These are phyloP conservation scores for Xylocampa areola DNA, from an alignment of 2,888 invertebrate genomes.

Conservation along the genomic window DNA sequence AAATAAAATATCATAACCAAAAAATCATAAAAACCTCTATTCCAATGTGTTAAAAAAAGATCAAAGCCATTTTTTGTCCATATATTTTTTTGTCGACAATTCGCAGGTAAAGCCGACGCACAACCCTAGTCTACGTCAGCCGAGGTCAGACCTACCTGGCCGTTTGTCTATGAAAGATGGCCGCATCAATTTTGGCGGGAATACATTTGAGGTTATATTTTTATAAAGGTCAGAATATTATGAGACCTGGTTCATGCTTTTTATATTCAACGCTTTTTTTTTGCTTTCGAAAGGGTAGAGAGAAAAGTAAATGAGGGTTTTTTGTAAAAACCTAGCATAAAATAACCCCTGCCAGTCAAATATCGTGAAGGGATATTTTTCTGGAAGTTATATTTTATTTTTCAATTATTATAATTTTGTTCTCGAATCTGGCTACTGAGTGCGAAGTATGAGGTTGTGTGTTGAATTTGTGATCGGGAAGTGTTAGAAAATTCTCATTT, in stretches of 20 bases:
- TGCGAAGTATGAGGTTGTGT: too few species aligned
- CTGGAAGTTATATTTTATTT: too few species aligned
- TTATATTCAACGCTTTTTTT: background rate
- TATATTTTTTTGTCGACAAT: too few species aligned
- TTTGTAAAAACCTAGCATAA: background rate
- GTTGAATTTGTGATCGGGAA: too few species aligned
- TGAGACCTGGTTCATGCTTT: constrained; percentile 2
- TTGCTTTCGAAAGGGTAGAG: background rate
- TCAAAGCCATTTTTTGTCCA: too few species aligned
- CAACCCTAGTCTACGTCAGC: background rate
- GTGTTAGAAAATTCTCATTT: too few species aligned
- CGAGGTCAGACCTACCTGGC: constrained; percentile 29
- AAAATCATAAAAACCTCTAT: background rate
- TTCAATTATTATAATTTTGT: too few species aligned
- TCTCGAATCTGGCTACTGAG: too few species aligned
- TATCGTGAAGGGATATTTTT: background rate
- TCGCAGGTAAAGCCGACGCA: background rate
- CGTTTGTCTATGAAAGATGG: constrained; percentile 57
- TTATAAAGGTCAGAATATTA: constrained; percentile 18
- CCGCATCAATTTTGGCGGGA: constrained; percentile 48
- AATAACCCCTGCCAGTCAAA: background rate
- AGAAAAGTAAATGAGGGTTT: background rate
- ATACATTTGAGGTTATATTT: constrained; percentile 27
- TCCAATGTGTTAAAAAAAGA: too few species aligned
- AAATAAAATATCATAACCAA: background rate